These are phyloP conservation scores for Hipposideros larvatus DNA, from an alignment of 2,797 vertebrate species.

Conservation along the genomic window DNA sequence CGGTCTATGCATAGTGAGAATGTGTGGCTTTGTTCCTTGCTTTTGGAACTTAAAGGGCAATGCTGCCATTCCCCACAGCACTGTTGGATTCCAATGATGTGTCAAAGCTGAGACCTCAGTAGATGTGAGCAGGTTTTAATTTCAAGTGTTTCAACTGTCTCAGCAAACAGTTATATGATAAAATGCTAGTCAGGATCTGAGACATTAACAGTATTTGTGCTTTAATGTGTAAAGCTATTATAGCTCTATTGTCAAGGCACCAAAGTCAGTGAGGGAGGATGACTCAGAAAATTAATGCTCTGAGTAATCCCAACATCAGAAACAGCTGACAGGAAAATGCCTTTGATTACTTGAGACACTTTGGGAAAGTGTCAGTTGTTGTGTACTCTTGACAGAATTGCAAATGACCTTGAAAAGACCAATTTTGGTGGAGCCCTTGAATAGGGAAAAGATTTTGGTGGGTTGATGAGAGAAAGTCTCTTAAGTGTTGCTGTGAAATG, in stretches of 20 bases:
- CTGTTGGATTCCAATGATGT: neutral
- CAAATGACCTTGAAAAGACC: neutral
- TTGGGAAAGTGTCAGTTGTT: neutral
- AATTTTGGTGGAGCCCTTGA: neutral
- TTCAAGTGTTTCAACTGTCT: neutral
- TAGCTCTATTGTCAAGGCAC: neutral
- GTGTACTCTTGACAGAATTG: neutral
- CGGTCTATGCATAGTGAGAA: neutral
- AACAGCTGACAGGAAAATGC: neutral
- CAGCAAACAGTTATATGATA: neutral
- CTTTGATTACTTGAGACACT: neutral
- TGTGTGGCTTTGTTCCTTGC: neutral
- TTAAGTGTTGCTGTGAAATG: neutral
- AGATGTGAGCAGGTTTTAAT: neutral
- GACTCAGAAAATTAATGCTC: constrained; percentile 1
- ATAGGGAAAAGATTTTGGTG: neutral
- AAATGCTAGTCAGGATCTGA: fast-evolving
- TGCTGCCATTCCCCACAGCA: neutral
- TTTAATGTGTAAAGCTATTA: neutral
- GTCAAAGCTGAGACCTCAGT: neutral
- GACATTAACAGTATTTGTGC: neutral
- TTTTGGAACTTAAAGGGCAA: neutral
- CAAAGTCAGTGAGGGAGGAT: neutral
- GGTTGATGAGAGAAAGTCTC: no score
- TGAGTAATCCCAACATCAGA: neutral